Base-by-base conservation (phyloP, 2,113 vertebrate species). In the Formicarius rufipectus region DNA sequence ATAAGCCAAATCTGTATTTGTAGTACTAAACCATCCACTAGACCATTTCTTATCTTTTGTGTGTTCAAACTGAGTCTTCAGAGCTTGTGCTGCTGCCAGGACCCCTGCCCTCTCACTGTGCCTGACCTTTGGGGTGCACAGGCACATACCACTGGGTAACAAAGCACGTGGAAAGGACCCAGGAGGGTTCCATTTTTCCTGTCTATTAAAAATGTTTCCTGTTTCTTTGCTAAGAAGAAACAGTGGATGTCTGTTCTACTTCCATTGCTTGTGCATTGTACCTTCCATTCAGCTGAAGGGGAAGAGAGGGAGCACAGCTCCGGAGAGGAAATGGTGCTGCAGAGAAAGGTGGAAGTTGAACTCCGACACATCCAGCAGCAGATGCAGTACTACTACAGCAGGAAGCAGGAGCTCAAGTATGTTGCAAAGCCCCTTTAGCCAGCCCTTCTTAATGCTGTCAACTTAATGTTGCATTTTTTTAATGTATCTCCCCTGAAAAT, bases 331-430 rank as follows among this genome's bases (percentile, higher is more conserved):
- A 10, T 4, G 3, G 63, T 95, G 56, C 76, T 96, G 45, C 72
- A 87, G 71, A 97, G 64, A n/a, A 88, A 64, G 62, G 94, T 99
- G 59, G 98, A 97, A 50, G 95, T 53, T 21, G 99, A 99, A 88
- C 98, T 99, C 18, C 95, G 59, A 35, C 92, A 77, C 58, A 99
- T 99, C 83, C 97, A 97, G 81, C 94, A 96, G 92, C 98, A 98
- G 72, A 97, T 99, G 98, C 98, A 97, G 76, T 96, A 95, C 81
- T 99, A 98, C 96, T 98, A 98, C 83, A 97, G 97, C 84, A 98
- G 97, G 76, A 98, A 98, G 95, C 98, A 98, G 91, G 98, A 98
- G 92, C 98, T 99, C n/a, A 90, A 94, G 99, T 99, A 96, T 44
- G 95, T 71, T 62, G 33, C 53, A 52, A 63, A 80, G 69, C 18